A percentile compares a stretch with the other conserved stretches of the same genome.
These are phyloP conservation scores for Drosophila biarmipes DNA, from an alignment of 1,140 invertebrate species.

Conservation along the genomic window DNA sequence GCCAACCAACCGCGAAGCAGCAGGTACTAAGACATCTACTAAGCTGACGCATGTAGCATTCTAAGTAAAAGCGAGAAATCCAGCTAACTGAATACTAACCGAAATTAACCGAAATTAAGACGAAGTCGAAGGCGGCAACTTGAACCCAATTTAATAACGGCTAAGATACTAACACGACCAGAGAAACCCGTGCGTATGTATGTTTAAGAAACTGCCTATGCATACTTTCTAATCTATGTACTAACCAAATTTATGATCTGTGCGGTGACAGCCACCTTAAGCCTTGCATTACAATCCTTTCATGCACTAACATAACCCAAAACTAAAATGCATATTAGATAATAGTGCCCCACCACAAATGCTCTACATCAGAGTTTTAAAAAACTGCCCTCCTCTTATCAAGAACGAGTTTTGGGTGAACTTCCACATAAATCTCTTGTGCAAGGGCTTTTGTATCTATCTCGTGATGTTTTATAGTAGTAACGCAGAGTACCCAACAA, in stretches of 20 bases:
- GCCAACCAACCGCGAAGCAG: slow-evolving; percentile 57
- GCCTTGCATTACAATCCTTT: slow-evolving; percentile 3
- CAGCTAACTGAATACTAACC: slow-evolving; percentile 23
- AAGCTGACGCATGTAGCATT: neutral
- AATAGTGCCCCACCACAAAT: neutral
- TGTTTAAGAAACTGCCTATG: slow-evolving; percentile 44
- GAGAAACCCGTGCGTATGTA: slow-evolving; percentile 12
- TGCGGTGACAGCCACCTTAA: slow-evolving; percentile 24
- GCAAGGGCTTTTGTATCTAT: slow-evolving; percentile 1
- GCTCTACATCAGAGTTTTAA: neutral
- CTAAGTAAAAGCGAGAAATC: slow-evolving; percentile 4
- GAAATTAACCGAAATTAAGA: slow-evolving; percentile 20
- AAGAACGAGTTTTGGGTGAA: neutral
- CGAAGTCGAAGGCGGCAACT: neutral
- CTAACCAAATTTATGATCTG: slow-evolving; percentile 29
- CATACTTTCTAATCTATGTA: slow-evolving; percentile 36
- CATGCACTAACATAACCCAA: slow-evolving; percentile 17
- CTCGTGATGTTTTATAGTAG: slow-evolving; percentile 40
- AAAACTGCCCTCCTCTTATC: neutral
- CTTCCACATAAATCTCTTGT: neutral
- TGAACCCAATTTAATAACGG: slow-evolving; percentile 13
- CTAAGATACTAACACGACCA: slow-evolving; percentile 33
- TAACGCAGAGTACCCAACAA: slow-evolving; percentile 4
- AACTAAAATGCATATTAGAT: slow-evolving; percentile 9
- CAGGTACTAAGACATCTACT: slow-evolving; percentile 64